Conservation (phyloP, 2,888 invertebrate genomes). For the Rutpela maculata region DNA sequence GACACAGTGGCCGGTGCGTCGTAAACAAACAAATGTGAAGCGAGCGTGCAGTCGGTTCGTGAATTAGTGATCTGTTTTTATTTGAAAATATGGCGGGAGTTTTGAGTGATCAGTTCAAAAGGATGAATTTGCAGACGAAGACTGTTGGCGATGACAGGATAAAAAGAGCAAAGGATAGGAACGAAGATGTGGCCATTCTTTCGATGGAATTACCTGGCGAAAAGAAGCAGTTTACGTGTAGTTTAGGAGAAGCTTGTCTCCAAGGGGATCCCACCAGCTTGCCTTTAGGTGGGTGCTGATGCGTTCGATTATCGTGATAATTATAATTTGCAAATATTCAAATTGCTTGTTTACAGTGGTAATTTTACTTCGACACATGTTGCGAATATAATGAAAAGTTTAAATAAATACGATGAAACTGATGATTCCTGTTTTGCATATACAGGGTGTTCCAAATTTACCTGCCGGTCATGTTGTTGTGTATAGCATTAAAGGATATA, state of each 20-base stretch:
- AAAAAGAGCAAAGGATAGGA: constrained; percentile 85
- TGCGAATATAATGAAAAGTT: neutral
- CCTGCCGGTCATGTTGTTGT: too few species aligned
- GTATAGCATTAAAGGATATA: too few species aligned
- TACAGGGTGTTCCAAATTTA: neutral
- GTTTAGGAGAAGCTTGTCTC: constrained; percentile 84
- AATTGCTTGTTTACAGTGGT: neutral
- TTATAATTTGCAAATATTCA: constrained; percentile 10
- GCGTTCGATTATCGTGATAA: constrained; percentile 1
- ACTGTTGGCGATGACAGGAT: constrained; percentile 90
- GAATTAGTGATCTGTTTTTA: constrained; percentile 19
- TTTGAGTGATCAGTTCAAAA: constrained; percentile 86
- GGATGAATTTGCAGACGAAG: constrained; percentile 84
- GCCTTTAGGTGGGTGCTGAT: constrained; percentile 81
- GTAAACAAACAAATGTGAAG: constrained; percentile 38
- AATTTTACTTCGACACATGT: constrained; percentile 14
- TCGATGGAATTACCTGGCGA: constrained; percentile 88
- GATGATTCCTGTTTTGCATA: neutral
- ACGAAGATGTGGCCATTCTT: constrained; percentile 91
- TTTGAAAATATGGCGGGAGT: constrained; percentile 81
- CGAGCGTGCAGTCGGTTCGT: constrained; percentile 7
- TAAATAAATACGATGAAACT: neutral
- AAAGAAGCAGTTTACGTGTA: constrained; percentile 85
- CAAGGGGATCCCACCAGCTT: constrained; percentile 86
- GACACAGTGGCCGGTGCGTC: constrained; percentile 30